Conservation (phyloP, 1,140 invertebrate species). For the Hyles euphorbiae region DNA sequence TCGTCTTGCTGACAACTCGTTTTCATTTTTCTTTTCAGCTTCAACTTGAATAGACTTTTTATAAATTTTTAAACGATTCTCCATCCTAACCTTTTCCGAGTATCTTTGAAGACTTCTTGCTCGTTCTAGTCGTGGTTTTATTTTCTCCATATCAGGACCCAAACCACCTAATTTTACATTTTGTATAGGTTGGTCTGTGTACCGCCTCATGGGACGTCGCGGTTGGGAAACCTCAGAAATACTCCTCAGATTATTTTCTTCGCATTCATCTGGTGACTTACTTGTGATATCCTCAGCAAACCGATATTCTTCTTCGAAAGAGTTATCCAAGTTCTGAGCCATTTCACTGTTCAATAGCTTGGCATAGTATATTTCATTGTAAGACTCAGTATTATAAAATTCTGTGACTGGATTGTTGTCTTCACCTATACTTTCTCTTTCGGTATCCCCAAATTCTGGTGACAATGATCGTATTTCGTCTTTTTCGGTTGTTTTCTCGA, state of each 20-base stretch:
- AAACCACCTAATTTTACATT: slow-evolving; percentile 59
- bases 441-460: slow-evolving; percentile 62
- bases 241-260: slow-evolving; percentile 48
- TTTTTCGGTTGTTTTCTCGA: neutral
- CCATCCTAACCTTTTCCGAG: slow-evolving; percentile 67
- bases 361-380: slow-evolving; percentile 65
- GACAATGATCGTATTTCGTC: slow-evolving; percentile 57
- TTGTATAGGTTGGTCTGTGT: slow-evolving; percentile 37
- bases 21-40: slow-evolving; percentile 37
- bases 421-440: slow-evolving; percentile 51
- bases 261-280: slow-evolving; percentile 32
- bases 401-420: slow-evolving; percentile 34
- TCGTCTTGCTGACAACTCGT: slow-evolving; percentile 24
- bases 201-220: slow-evolving; percentile 33
- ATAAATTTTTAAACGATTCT: slow-evolving; percentile 60
- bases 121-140: slow-evolving; percentile 61
- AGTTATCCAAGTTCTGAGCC: slow-evolving; percentile 41
- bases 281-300: slow-evolving; percentile 34
- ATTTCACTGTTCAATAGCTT: slow-evolving; percentile 50
- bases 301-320: slow-evolving; percentile 41
- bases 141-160: slow-evolving; percentile 61
- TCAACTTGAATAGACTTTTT: slow-evolving; percentile 49
- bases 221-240: slow-evolving; percentile 53
- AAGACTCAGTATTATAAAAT: slow-evolving; percentile 60
- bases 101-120: slow-evolving; percentile 65